Base-by-base conservation (phyloP, 2,888 invertebrate species). In the Caenorhabditis drosophilae region DNA sequence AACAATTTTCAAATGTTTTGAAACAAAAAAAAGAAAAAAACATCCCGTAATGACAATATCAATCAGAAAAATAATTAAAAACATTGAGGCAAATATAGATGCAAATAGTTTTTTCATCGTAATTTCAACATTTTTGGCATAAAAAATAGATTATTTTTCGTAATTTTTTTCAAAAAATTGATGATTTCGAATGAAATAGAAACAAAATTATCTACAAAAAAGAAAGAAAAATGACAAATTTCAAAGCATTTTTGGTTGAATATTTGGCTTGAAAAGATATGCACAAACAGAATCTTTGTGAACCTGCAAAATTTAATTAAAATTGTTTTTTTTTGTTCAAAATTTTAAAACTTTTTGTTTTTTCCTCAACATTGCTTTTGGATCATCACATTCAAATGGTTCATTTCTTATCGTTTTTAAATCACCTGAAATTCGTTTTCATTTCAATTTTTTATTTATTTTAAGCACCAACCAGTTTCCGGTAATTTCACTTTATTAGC, bases 231-330 rank as follows among this genome's bases (percentile, higher is more conserved):
- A n/a, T n/a, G n/a, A n/a, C n/a, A n/a, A n/a, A n/a, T n/a, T n/a
- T n/a, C 16, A 60, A 16, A 61, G 57, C 67, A 61, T 67, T 26
- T 61, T 60, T 7, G 60, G 61, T 15, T 61, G 61, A 41, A 53
- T 49, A 18, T 72, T 51, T 16, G 68, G 69, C 41, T 59, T 60
- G 53, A 73, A 73, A 27, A 73, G 49, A 46, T 67, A 67, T 7
- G 67, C 73, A 40, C 73, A 73, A 15, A 73, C 73, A 7, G 73
- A 73, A 42, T 73, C 73, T 48, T 73, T 73, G 55, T 73, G 73
- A 23, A 69, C 56, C 71, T 71, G 55, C 11, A 64, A 66, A 36
- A 34, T 25, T 16, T 15, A 31, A 31, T 9, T 31, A 9, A 9
- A 12, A 56, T 25, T 23, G 15, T 48, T 48, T 15, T 9, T 25